phyloP scores from a whole-genome alignment of 2,888 invertebrate genomes.

The Onchidella celtica region DNA sequence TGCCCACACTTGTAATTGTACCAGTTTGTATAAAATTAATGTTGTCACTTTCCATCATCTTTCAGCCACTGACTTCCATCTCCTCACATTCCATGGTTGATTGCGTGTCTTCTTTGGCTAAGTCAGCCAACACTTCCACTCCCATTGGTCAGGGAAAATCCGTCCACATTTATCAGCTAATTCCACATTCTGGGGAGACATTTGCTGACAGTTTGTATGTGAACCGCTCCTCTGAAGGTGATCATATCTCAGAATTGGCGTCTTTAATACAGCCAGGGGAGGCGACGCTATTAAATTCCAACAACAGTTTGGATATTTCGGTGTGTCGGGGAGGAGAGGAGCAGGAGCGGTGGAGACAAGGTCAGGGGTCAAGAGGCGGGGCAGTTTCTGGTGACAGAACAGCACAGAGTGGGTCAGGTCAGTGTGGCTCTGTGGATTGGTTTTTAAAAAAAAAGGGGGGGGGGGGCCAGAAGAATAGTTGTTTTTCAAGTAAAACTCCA shows the following conservation, averaged over 20 bases:
- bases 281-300: neutral
- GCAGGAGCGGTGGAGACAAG: conserved; percentile 28
- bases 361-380: conserved; percentile 36
- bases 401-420: conserved; percentile 7
- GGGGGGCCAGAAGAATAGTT: too few relatives aligned
- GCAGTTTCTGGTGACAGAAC: conserved; percentile 22
- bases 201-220: neutral
- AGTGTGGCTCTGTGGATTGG: too few relatives aligned
- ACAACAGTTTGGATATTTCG: conserved; percentile 5
- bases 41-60: too few relatives aligned
- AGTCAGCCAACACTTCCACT: conserved; percentile 46
- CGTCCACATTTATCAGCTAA: conserved; percentile 49
- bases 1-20: neutral
- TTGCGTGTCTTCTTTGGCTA: conserved; percentile 1
- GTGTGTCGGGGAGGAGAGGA: conserved; percentile 48
- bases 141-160: conserved; percentile 45
- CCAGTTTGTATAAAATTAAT: too few relatives aligned
- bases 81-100: neutral
- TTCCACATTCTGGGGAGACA: neutral
- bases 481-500: too few relatives aligned
- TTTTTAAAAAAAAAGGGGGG: too few relatives aligned
- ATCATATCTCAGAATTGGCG: neutral
- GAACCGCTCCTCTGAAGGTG: neutral
- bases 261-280: neutral
- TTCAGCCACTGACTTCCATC: neutral